Conservation (phyloP, 2,113 vertebrate genomes). For the Microtus pennsylvanicus region DNA sequence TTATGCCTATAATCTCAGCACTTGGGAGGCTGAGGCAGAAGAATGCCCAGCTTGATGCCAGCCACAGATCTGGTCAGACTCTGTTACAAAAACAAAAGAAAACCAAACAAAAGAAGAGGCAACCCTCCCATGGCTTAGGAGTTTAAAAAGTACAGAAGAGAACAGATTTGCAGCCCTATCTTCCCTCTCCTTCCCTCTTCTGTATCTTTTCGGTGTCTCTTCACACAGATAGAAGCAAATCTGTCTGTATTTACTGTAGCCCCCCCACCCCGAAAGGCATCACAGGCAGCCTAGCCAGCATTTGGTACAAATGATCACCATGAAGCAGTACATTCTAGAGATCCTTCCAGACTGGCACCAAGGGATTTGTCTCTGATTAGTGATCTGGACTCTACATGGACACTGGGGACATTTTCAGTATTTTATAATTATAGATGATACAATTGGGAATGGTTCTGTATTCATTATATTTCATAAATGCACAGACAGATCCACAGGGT, state of each 20-base stretch:
- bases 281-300: background rate
- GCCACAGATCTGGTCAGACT: too few species aligned
- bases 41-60: too few species aligned
- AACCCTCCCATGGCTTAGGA: background rate
- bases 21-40: too few species aligned
- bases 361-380: background rate
- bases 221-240: background rate
- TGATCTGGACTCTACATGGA: background rate
- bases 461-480: background rate
- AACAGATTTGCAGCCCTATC: background rate
- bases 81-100: background rate
- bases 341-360: background rate
- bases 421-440: background rate
- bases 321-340: background rate
- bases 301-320: background rate
- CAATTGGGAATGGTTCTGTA: background rate
- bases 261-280: background rate
- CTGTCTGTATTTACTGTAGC: background rate
- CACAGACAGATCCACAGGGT: background rate
- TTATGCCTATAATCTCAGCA: background rate
- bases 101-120: background rate
- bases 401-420: background rate
- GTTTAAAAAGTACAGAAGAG: too few species aligned
- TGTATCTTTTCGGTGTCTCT: background rate
- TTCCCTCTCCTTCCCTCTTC: background rate